Evolutionary conservation across 2,888 invertebrate species (phyloP).

Genomic region (Amblyjoppa fuscipennis): DNA sequence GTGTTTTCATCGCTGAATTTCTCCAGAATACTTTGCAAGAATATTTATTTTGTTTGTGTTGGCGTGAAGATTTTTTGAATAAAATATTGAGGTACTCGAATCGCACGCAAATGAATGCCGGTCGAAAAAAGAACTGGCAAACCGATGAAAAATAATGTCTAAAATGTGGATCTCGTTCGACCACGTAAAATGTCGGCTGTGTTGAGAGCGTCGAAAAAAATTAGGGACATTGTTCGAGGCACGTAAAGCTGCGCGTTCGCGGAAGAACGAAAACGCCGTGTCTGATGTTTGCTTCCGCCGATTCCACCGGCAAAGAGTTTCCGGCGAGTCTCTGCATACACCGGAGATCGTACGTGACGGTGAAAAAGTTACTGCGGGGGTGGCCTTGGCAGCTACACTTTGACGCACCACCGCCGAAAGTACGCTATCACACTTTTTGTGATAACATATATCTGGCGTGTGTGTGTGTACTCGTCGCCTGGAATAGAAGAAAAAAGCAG

Average conservation of each 20-base stretch:
- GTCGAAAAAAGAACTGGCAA: not conserved
- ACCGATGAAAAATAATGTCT: not conserved
- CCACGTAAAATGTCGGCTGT: not conserved
- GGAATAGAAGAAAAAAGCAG: conserved; percentile 53
- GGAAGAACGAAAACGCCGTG: conserved; percentile 8
- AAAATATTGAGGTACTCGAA: no score
- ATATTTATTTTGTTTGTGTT: no score
- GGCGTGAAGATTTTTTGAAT: no score
- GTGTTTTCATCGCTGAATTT: not conserved
- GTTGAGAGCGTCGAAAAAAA: not conserved
- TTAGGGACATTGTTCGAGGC: conserved; percentile 4
- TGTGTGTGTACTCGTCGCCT: conserved; percentile 17
- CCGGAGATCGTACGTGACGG: conserved; percentile 46
- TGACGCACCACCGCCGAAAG: not conserved
- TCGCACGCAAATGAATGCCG: no score
- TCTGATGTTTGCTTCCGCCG: conserved; percentile 15
- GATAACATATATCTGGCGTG: not conserved
- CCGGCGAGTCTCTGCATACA: conserved; percentile 1
- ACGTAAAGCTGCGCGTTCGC: conserved; percentile 27
- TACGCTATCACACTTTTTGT: not conserved
- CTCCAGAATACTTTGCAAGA: no score
- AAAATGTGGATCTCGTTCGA: not conserved
- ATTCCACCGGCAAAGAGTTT: conserved; percentile 15
- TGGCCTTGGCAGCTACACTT: conserved; percentile 44
- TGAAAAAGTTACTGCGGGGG: conserved; percentile 28